A percentile compares a stretch with the other conserved stretches of the same genome.
These are phyloP conservation scores for Herminia tarsipennalis DNA, from an alignment of 2,888 invertebrate species.

Conservation along the genomic window DNA sequence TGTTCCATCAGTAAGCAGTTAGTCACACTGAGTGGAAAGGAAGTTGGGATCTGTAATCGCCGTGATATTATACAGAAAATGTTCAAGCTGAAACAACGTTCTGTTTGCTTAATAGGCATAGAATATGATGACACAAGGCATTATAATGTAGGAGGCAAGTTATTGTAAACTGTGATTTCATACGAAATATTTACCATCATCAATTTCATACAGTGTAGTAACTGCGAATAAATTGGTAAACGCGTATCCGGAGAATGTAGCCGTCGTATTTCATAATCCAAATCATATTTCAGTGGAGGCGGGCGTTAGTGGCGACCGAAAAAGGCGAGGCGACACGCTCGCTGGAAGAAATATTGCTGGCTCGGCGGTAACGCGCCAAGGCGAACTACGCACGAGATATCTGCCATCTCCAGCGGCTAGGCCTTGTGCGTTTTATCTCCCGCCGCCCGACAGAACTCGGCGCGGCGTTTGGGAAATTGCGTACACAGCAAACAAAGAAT, in stretches of 20 bases:
- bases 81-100: too few relatives aligned
- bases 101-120: too few relatives aligned
- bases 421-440: constrained; percentile 70
- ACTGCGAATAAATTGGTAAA: constrained; percentile 54
- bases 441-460: constrained; percentile 50
- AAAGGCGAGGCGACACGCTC: constrained; percentile 50
- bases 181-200: constrained; percentile 38
- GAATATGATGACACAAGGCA: too few relatives aligned
- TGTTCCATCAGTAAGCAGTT: constrained; percentile 23
- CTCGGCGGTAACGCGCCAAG: constrained; percentile 34
- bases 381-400: constrained; percentile 61
- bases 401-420: constrained; percentile 65
- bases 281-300: constrained; percentile 63
- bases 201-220: constrained; percentile 51
- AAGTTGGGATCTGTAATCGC: constrained; percentile 9
- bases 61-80: neutral
- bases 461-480: constrained; percentile 75
- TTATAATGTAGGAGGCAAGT: too few relatives aligned
- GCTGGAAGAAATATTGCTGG: constrained; percentile 57
- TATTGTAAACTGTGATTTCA: too few relatives aligned
- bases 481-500: constrained; percentile 80
- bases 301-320: constrained; percentile 48
- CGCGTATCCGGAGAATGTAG: constrained; percentile 55
- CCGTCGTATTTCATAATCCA: constrained; percentile 68
- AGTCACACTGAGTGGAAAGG: constrained; percentile 10